These are phyloP conservation scores for Hipparchia semele DNA, from an alignment of 2,888 invertebrate species.

Conservation along the genomic window DNA sequence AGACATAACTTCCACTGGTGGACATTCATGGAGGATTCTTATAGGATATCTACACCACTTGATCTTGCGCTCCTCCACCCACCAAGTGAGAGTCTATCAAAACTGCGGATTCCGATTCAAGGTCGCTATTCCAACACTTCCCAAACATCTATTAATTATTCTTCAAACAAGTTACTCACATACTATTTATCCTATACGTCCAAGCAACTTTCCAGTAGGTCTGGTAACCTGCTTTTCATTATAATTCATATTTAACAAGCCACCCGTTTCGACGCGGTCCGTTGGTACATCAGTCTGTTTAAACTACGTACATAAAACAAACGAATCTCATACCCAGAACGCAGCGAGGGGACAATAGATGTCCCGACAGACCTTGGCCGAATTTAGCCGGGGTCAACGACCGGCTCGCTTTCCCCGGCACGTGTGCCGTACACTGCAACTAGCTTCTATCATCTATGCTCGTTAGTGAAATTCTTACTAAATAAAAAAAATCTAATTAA, in stretches of 20 bases:
- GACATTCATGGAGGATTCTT: too few species aligned
- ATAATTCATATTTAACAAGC: not conserved
- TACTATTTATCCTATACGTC: too few species aligned
- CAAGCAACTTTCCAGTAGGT: too few species aligned
- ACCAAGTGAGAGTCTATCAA: too few species aligned
- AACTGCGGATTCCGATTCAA: too few species aligned
- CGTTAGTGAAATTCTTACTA: constrained; percentile 13
- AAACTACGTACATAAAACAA: constrained; percentile 13
- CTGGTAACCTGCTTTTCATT: not conserved
- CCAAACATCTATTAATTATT: too few species aligned
- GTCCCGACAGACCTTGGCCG: constrained; percentile 71
- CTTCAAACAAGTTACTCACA: too few species aligned
- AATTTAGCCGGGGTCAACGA: constrained; percentile 69
- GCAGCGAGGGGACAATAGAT: constrained; percentile 39
- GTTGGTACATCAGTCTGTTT: constrained; percentile 2
- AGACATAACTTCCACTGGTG: too few species aligned
- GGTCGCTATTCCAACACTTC: too few species aligned
- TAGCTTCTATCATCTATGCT: constrained; percentile 11
- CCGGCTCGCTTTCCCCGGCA: constrained; percentile 72
- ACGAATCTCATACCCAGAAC: constrained; percentile 7
- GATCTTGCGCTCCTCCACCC: too few species aligned
- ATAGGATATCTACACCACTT: too few species aligned
- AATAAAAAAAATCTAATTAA: not conserved
- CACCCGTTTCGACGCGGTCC: not conserved
- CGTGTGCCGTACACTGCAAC: constrained; percentile 53